Evolutionary conservation across 2,888 invertebrate genomes (phyloP).

Genomic region (Euplagia quadripunctaria): DNA sequence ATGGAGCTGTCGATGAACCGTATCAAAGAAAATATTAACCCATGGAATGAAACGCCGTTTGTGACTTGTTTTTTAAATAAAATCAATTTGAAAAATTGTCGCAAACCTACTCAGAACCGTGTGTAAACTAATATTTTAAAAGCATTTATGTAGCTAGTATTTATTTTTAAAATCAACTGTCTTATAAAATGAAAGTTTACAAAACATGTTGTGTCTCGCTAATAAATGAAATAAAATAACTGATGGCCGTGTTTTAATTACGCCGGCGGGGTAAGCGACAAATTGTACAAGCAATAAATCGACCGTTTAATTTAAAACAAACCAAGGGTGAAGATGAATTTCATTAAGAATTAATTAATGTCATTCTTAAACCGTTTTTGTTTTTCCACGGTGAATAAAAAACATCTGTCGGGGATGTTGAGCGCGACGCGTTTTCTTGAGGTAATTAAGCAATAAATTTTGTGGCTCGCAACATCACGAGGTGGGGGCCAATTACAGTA

Average conservation of each 20-base stretch:
- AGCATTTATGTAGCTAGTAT: conserved; percentile 54
- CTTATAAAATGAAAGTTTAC: conserved; percentile 55
- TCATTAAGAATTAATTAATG: conserved; percentile 88
- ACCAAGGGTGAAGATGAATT: conserved; percentile 86
- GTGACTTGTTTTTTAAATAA: conserved; percentile 59
- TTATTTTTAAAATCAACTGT: conserved; percentile 58
- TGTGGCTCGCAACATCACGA: conserved; percentile 82
- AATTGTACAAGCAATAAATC: conserved; percentile 86
- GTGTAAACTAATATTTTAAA: conserved; percentile 30
- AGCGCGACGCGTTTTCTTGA: conserved; percentile 84
- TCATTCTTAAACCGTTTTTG: conserved; percentile 87
- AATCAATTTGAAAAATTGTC: conserved; percentile 57
- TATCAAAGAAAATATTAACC: conserved; percentile 80
- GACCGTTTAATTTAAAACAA: conserved; percentile 84
- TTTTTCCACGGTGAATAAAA: conserved; percentile 85
- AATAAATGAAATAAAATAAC: conserved; percentile 84
- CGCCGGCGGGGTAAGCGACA: conserved; percentile 76
- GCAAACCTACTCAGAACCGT: conserved; percentile 39
- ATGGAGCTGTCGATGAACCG: conserved; percentile 77
- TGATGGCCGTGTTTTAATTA: conserved; percentile 76
- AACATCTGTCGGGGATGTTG: conserved; percentile 80
- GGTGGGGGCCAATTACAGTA: conserved; percentile 85
- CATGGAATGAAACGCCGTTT: conserved; percentile 38
- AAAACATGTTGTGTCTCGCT: conserved; percentile 71
- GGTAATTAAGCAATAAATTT: conserved; percentile 88